Conservation (phyloP, 1,140 invertebrate genomes). For the Papilio aristodemus region DNA sequence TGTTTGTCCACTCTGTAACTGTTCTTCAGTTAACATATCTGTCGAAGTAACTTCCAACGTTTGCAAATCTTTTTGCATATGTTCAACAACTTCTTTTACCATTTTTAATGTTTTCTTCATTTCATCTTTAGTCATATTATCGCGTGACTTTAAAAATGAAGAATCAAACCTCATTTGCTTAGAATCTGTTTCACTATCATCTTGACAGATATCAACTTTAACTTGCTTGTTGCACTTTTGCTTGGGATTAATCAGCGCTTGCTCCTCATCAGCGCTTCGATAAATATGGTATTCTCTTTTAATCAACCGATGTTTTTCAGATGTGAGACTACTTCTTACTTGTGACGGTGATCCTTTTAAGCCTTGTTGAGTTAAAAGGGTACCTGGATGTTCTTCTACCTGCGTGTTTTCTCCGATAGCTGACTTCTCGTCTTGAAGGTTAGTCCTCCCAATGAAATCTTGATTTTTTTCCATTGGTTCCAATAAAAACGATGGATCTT, state of each 20-base stretch:
- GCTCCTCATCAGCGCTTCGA: constrained; percentile 61
- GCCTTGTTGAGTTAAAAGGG: neutral
- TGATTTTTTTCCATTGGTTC: constrained; percentile 32
- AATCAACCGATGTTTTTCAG: constrained; percentile 60
- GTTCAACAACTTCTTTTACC: constrained; percentile 70
- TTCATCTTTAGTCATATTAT: constrained; percentile 51
- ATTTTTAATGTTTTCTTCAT: constrained; percentile 62
- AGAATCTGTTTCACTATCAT: constrained; percentile 38
- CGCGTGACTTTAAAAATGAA: constrained; percentile 39
- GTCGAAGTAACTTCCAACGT: constrained; percentile 50
- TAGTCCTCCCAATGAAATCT: neutral
- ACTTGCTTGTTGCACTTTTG: constrained; percentile 59
- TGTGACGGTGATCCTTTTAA: constrained; percentile 15
- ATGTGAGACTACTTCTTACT: constrained; percentile 41
- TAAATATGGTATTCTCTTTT: constrained; percentile 61
- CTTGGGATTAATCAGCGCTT: constrained; percentile 47
- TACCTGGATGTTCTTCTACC: constrained; percentile 32
- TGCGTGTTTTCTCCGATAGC: constrained; percentile 34
- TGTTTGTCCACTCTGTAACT: constrained; percentile 36
- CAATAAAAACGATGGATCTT: neutral
- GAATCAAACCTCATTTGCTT: constrained; percentile 34
- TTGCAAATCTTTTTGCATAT: constrained; percentile 58
- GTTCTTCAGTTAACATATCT: constrained; percentile 39
- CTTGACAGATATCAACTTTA: constrained; percentile 62
- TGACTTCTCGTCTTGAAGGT: constrained; percentile 43